Base-by-base conservation (phyloP, 2,113 vertebrate genomes). In the Saccopteryx bilineata region DNA sequence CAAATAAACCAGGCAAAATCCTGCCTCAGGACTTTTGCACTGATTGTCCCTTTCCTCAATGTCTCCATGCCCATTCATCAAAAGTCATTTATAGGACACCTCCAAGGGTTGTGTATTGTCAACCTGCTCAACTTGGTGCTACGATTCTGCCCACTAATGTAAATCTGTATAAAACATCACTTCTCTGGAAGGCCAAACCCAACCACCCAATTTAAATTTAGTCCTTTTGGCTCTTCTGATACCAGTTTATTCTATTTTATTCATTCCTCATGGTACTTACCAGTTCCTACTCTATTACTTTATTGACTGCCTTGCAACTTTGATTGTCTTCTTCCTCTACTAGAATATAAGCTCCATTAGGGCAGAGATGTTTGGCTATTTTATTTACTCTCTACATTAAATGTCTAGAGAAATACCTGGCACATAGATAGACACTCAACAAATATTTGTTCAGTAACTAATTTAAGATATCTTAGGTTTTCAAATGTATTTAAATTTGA, bases 401-500 rank as follows among this genome's bases (percentile, higher is more conserved):
- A 54, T 85, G 39, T 12, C 91, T 60, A 31, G 61, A 86, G 79
- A 54, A 87, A 24, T 78, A 56, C 4, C 56, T 85, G 78, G 23
- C 26, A 74, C 12, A 54, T 66, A 74, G 50, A 56, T 66, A 83
- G 82, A n/a, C 14, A 52, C n/a, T 65, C 17, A 54, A 66, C n/a
- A 79, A 15, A 9, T 94, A 46, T 52, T 66, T 93, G 54, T 92
- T 92, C 54, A 66, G 17, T 46, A 69, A 68, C 81, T 90, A 76
- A 84, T 72, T 79, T 46, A 81, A 69, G 28, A 15, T 71, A 69
- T 23, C 23, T 56, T 71, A 33, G 21, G 19, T 65, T 93, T 80
- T 91, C 18, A 83, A 75, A 66, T 78, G 5, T 56, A 83, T 74
- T 92, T 52, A 92, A 69, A 90, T 79, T 79, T 50, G 61, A 83